A percentile compares a stretch with the other conserved stretches of the same genome.
Evolutionary conservation across 2,113 vertebrate genomes (phyloP).

Genomic region (Perca fluviatilis): DNA sequence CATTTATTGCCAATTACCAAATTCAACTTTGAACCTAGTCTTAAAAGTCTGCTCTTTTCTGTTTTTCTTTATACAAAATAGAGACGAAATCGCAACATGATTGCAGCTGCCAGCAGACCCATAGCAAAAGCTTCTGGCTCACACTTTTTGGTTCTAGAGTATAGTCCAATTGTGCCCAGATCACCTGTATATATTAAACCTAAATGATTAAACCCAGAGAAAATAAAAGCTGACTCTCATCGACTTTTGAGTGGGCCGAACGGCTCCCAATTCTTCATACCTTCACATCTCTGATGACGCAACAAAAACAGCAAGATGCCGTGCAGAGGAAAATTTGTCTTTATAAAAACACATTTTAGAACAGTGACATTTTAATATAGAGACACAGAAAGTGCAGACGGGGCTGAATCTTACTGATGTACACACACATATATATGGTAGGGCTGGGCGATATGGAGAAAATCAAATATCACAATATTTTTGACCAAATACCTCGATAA

Average conservation of each 20-base stretch:
- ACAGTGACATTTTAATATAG: constrained; percentile 18
- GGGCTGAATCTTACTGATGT: background rate
- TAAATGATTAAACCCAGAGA: constrained; percentile 34
- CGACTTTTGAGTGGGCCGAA: constrained; percentile 16
- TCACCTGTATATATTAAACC: background rate
- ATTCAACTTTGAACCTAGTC: background rate
- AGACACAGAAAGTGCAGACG: constrained; percentile 16
- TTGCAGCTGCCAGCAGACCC: background rate
- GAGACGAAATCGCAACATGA: background rate
- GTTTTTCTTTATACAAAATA: background rate
- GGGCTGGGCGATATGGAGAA: too few relatives aligned
- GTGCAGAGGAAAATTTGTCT: constrained; percentile 29
- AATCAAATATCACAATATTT: too few relatives aligned
- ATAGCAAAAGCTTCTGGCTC: background rate
- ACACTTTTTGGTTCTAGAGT: background rate
- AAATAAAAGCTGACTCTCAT: constrained; percentile 19
- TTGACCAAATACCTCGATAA: too few relatives aligned
- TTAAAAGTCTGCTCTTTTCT: background rate
- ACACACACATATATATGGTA: too few relatives aligned
- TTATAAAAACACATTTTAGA: constrained; percentile 29
- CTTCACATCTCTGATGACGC: constrained; percentile 28
- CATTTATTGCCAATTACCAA: background rate
- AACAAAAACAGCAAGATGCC: constrained; percentile 1
- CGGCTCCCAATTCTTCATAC: constrained; percentile 32
- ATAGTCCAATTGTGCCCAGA: background rate